Evolutionary conservation across 2,797 vertebrate species (phyloP).

Genomic region (Sphenopsis melanotis): DNA sequence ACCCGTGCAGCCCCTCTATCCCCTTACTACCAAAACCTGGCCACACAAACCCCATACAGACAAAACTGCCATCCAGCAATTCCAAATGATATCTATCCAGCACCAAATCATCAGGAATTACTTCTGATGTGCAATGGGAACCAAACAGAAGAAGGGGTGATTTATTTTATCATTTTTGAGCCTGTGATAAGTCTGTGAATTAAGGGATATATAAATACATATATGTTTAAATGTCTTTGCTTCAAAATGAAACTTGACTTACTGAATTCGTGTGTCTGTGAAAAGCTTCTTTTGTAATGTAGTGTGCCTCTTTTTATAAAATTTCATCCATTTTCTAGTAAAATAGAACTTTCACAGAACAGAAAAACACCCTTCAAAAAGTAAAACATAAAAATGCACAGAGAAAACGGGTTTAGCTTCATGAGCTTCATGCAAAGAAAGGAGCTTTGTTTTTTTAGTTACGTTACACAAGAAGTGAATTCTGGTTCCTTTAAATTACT

Average conservation of each 20-base stretch:
- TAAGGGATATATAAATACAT: background rate
- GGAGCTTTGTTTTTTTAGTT: background rate
- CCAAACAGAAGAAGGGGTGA: background rate
- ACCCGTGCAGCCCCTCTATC: background rate
- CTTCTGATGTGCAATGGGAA: background rate
- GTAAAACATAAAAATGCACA: background rate
- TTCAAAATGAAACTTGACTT: background rate
- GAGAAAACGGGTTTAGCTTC: background rate
- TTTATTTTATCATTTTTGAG: background rate
- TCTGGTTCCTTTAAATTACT: background rate
- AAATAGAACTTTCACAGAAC: background rate
- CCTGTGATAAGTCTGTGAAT: background rate
- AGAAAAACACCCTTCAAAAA: background rate
- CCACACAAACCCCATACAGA: background rate
- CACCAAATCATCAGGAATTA: background rate
- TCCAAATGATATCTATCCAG: background rate
- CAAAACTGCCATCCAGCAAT: background rate
- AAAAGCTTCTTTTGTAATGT: background rate
- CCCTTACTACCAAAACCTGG: background rate
- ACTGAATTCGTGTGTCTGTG: background rate
- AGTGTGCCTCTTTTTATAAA: background rate
- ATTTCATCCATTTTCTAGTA: background rate
- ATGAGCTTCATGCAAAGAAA: background rate
- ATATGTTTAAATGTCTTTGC: background rate
- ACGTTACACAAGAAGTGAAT: background rate